These are phyloP conservation scores for Limnephilus lunatus DNA, from an alignment of 2,888 invertebrate genomes.

Conservation along the genomic window DNA sequence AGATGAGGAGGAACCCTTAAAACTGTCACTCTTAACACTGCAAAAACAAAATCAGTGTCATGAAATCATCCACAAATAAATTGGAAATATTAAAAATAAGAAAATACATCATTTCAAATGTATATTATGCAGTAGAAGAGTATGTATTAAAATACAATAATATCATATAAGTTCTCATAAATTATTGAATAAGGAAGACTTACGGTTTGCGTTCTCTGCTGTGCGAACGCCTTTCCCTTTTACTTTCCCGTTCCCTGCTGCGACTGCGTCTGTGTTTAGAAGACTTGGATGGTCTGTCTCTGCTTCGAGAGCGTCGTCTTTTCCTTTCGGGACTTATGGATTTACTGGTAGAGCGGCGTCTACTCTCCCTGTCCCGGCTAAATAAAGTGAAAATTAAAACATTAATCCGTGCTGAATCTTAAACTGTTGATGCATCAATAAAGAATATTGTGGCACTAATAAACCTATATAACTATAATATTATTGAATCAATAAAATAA, in stretches of 20 bases:
- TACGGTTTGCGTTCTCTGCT: conserved; percentile 75
- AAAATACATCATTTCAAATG: neutral
- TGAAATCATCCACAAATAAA: neutral
- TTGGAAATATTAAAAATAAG: neutral
- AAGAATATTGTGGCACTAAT: neutral
- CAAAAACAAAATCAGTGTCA: conserved; percentile 52
- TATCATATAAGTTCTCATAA: neutral
- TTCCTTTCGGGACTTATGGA: conserved; percentile 79
- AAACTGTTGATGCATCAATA: neutral
- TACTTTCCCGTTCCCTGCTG: conserved; percentile 75
- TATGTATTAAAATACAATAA: neutral
- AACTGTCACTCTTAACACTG: conserved; percentile 78
- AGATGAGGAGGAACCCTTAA: conserved; percentile 79
- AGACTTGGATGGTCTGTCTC: conserved; percentile 79
- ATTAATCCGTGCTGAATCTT: neutral
- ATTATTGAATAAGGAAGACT: conserved; percentile 70
- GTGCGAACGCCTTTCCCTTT: conserved; percentile 69
- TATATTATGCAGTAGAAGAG: neutral
- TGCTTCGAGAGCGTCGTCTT: conserved; percentile 78
- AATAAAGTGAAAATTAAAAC: neutral
- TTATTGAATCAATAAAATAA: neutral
- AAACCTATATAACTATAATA: neutral
- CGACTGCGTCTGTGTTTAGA: conserved; percentile 82
- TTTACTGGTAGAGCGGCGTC: conserved; percentile 79
- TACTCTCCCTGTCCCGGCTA: conserved; percentile 71